A percentile compares a stretch with the other conserved stretches of the same genome.
Conservation (phyloP, 2,113 vertebrate genomes). For the Takifugu flavidus region DNA sequence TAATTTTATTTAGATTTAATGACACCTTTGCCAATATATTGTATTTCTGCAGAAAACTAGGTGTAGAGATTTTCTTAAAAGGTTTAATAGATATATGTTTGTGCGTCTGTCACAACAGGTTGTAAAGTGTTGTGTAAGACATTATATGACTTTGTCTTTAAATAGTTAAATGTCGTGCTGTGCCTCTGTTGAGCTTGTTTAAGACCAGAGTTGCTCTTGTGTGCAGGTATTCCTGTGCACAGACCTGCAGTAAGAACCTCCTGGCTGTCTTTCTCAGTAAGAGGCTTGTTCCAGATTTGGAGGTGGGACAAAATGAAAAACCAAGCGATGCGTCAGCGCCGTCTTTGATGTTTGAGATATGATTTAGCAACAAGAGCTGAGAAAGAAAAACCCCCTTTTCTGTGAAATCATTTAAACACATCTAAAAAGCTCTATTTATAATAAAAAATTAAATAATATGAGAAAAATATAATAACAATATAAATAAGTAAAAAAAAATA, state of each 20-base stretch:
- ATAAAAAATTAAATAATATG: too few species aligned
- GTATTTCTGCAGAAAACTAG: too few species aligned
- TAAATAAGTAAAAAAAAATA: too few species aligned
- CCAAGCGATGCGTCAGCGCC: background rate
- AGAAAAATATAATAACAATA: too few species aligned
- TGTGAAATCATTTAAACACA: too few species aligned
- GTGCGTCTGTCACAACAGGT: too few species aligned
- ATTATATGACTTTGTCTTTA: slow-evolving; percentile 46
- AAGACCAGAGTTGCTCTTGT: slow-evolving; percentile 27
- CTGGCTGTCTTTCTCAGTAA: background rate
- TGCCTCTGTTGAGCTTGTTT: slow-evolving; percentile 53
- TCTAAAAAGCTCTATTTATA: too few species aligned
- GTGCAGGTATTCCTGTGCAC: slow-evolving; percentile 29
- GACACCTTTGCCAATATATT: too few species aligned
- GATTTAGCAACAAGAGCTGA: background rate
- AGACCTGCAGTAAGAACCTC: slow-evolving; percentile 21
- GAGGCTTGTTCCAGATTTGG: slow-evolving; percentile 25
- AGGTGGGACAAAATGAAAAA: slow-evolving; percentile 1
- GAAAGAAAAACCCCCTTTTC: too few species aligned
- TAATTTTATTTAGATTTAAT: too few species aligned
- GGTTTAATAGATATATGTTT: too few species aligned
- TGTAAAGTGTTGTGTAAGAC: slow-evolving; percentile 48
- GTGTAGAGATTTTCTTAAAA: too few species aligned
- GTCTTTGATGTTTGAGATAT: background rate
- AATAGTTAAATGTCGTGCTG: slow-evolving; percentile 53